Conservation (phyloP, 1,140 invertebrate species). For the Maconellicoccus hirsutus region DNA sequence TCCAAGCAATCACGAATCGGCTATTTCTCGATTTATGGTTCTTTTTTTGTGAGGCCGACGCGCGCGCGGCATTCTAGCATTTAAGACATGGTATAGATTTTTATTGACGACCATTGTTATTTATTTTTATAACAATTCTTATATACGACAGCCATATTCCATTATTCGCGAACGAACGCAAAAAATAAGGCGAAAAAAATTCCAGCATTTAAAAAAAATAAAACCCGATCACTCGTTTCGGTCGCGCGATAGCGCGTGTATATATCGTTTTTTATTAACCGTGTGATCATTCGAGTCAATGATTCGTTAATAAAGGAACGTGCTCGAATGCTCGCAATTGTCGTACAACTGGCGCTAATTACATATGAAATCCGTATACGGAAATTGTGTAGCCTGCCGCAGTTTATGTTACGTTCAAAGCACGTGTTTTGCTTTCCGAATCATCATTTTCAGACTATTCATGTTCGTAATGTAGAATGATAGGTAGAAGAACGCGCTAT, state of each 20-base stretch:
- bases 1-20: background rate
- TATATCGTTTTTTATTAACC: background rate
- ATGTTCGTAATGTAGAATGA: background rate
- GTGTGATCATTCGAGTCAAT: slow-evolving; percentile 3
- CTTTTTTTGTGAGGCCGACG: background rate
- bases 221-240: background rate
- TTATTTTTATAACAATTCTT: slow-evolving; percentile 1
- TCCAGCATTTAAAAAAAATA: background rate
- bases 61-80: background rate
- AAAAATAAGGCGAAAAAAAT: background rate
- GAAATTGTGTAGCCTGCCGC: background rate
- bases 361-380: background rate
- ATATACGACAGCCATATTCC: background rate
- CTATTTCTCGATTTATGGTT: background rate
- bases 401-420: background rate
- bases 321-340: background rate
- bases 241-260: background rate
- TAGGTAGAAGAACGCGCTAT: background rate
- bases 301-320: slow-evolving; percentile 3
- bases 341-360: slow-evolving; percentile 1
- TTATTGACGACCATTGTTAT: background rate
- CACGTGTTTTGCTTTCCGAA: background rate
- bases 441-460: background rate
- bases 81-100: background rate
- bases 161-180: background rate